Percentiles rank a stretch among this genome's conserved stretches.
Evolutionary conservation across 2,113 vertebrate genomes (phyloP).

Genomic region (Grus americana): DNA sequence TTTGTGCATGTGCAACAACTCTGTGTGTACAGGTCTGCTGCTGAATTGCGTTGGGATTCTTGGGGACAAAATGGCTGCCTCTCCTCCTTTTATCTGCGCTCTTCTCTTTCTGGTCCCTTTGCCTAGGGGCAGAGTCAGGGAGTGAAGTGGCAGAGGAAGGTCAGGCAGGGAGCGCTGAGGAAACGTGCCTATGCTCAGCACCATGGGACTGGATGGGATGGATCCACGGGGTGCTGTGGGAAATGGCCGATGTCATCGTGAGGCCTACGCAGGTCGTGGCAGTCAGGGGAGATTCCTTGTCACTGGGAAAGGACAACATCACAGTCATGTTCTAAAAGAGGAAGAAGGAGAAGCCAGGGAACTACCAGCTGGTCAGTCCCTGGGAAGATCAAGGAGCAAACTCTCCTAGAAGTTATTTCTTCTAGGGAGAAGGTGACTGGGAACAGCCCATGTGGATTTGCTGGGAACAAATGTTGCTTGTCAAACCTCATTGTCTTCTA

Average conservation of each 20-base stretch:
- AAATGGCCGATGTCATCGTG: not conserved
- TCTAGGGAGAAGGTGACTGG: not conserved
- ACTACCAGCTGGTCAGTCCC: not conserved
- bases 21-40: not conserved
- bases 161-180: not conserved
- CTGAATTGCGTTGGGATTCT: not conserved
- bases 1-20: not conserved
- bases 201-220: not conserved
- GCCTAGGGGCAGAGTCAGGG: accelerated
- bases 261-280: not conserved
- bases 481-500: not conserved
- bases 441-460: not conserved
- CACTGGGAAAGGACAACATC: not conserved
- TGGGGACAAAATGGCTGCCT: not conserved
- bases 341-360: not conserved
- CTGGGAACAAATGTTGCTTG: not conserved
- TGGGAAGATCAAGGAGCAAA: not conserved
- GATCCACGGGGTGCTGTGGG: accelerated
- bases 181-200: not conserved
- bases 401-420: not conserved
- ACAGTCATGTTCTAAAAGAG: not conserved
- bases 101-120: not conserved
- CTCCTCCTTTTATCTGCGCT: not conserved
- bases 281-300: not conserved
- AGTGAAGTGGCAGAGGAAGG: not conserved